Percentiles rank a stretch among this genome's conserved stretches.
These are phyloP conservation scores for Medauroidea extradentata DNA, from an alignment of 1,140 invertebrate genomes.

Conservation along the genomic window DNA sequence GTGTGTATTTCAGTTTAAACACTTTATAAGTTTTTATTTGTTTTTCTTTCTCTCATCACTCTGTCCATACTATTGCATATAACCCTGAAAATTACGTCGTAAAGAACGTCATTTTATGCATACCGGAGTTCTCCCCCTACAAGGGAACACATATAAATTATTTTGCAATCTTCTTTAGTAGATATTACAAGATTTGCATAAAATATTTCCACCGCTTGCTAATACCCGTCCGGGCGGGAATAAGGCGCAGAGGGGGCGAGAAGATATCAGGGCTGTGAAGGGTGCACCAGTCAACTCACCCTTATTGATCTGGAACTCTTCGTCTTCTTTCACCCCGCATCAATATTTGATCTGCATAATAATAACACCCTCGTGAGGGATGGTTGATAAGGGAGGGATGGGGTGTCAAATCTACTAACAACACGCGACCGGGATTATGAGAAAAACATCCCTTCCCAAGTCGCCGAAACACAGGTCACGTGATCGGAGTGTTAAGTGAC, in stretches of 20 bases:
- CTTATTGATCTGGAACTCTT: neutral
- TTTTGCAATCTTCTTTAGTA: slow-evolving; percentile 6
- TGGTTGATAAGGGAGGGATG: slow-evolving; percentile 4
- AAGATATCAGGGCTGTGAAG: no score
- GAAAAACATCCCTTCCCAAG: neutral
- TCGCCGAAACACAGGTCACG: no score
- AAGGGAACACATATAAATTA: neutral
- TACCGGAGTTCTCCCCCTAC: neutral
- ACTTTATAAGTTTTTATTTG: no score
- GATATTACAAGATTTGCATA: slow-evolving; percentile 19
- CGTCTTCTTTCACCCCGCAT: neutral
- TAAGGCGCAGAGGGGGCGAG: no score
- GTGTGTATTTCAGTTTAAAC: no score
- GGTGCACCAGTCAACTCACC: no score
- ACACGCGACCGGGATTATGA: slow-evolving; percentile 14
- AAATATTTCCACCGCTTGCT: slow-evolving; percentile 15
- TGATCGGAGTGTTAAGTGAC: neutral
- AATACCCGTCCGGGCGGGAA: neutral
- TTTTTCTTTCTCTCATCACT: no score
- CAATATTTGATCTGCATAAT: slow-evolving; percentile 19
- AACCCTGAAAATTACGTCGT: no score
- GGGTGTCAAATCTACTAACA: slow-evolving; percentile 9
- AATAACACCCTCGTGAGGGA: slow-evolving; percentile 8
- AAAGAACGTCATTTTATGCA: no score
- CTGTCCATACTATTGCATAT: no score